Evolutionary conservation across 2,888 invertebrate genomes (phyloP), one percentile per base, ranked within the genome.

Genomic region (Drosophila suboccidentalis): DNA sequence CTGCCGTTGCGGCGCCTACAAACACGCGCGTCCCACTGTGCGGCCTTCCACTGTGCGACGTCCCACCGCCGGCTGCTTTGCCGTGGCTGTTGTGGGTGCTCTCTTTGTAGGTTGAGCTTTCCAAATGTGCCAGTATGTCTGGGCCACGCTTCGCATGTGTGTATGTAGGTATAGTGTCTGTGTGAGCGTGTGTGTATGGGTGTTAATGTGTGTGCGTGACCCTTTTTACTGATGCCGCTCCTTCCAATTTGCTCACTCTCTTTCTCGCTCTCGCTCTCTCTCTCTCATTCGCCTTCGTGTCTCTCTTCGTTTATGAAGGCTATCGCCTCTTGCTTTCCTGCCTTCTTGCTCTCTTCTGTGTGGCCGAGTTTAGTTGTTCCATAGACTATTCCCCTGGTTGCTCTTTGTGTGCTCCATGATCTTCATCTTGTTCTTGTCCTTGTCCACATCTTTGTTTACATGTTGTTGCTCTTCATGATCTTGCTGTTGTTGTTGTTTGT

Each of bases 401-500:
- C 49, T 60, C n/a, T 62, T 49, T 72, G 46, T 74, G 26, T 57
- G 29, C 29, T 63, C 47, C 64, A 49, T 47, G 36, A 54, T 71
- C 55, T 44, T 38, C 55, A 38, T 41, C 32, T 59, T 55, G 19
- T 51, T 61, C 17, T 34, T 53, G 22, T 46, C 38, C 55, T 39
- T 63, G 54, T 71, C 53, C 53, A 26, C 49, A 34, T 50, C 49
- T 62, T 55, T 38, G 57, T 69, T 67, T 64, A 63, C 66, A 68
- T 75, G 63, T 69, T 66, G 61, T 44, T 72, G 68, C 67, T 74
- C 32, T 38, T 64, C 62, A 17, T 61, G 50, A 36, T 67, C 55
- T 39, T 60, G 53, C 15, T 59, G 55, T 10, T 65, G 54, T 15
- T 68, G 57, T 15, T 71, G 65, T 29, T 19, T 1, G 1, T 1